Evolutionary conservation across 1,140 invertebrate genomes (phyloP).

Genomic region (Polyergus mexicanus): DNA sequence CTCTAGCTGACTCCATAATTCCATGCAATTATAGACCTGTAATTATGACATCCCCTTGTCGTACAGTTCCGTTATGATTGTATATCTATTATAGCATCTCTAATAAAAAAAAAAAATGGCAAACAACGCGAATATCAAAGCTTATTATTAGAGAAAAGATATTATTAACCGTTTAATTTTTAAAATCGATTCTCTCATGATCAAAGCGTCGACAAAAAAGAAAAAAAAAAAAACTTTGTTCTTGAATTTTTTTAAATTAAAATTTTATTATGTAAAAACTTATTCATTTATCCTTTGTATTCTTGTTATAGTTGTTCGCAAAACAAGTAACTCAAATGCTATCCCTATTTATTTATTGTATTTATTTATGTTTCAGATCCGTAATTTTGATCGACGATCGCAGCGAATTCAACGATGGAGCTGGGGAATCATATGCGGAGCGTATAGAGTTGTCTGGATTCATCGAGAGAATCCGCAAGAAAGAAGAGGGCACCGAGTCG

Average conservation of each 20-base stretch:
- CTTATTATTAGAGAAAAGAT: neutral
- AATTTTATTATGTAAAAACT: no score
- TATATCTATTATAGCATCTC: neutral
- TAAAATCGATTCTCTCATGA: neutral
- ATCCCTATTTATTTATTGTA: neutral
- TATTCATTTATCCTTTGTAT: neutral
- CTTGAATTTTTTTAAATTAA: no score
- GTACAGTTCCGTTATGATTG: neutral
- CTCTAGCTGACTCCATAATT: slow-evolving; percentile 79
- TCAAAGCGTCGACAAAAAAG: no score
- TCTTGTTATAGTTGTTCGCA: neutral
- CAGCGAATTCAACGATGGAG: neutral
- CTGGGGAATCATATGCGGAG: neutral
- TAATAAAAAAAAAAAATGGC: neutral
- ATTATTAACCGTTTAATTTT: neutral
- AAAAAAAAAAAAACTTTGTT: no score
- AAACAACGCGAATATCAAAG: neutral
- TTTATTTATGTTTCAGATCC: neutral
- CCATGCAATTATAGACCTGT: slow-evolving; percentile 83
- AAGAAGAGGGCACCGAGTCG: slow-evolving; percentile 47
- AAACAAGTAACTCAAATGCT: neutral
- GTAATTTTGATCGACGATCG: neutral
- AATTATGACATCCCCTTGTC: slow-evolving; percentile 75
- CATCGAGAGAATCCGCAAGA: slow-evolving; percentile 3
- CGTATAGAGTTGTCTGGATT: neutral